Evolutionary conservation across 2,888 invertebrate genomes (phyloP).

Genomic region (Cancer borealis): DNA sequence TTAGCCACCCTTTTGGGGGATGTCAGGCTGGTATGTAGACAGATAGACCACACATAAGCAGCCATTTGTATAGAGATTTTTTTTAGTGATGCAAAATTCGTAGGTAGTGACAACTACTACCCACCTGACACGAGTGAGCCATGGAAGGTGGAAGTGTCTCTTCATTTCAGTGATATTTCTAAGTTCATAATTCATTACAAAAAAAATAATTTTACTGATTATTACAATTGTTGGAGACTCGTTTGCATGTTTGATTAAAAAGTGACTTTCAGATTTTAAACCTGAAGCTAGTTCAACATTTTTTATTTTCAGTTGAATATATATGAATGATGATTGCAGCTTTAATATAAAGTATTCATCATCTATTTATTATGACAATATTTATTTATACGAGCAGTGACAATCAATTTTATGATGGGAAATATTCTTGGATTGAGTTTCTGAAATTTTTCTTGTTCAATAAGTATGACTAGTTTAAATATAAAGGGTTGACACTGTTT

Average conservation of each 20-base stretch:
- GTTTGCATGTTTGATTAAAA: background rate
- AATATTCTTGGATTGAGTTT: background rate
- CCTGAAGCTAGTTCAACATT: background rate
- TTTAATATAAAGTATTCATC: constrained; percentile 1
- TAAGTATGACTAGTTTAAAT: background rate
- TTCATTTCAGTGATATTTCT: background rate
- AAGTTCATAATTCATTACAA: no score
- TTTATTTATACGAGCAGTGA: background rate
- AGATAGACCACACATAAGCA: background rate
- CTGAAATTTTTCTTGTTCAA: background rate
- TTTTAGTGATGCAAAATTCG: background rate
- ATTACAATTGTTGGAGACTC: background rate
- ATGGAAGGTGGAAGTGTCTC: background rate
- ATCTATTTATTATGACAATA: background rate
- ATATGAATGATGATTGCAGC: constrained; percentile 1
- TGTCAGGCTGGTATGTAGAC: no score
- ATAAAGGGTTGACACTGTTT: background rate
- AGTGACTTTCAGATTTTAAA: background rate
- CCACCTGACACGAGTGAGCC: background rate
- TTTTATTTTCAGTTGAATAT: background rate
- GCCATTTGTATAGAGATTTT: background rate
- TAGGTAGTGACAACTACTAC: background rate
- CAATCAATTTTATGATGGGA: constrained; percentile 14
- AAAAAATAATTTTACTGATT: background rate
- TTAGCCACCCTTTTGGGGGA: no score